Evolutionary conservation across 2,888 invertebrate genomes (phyloP).

Genomic region (Pecten maximus): DNA sequence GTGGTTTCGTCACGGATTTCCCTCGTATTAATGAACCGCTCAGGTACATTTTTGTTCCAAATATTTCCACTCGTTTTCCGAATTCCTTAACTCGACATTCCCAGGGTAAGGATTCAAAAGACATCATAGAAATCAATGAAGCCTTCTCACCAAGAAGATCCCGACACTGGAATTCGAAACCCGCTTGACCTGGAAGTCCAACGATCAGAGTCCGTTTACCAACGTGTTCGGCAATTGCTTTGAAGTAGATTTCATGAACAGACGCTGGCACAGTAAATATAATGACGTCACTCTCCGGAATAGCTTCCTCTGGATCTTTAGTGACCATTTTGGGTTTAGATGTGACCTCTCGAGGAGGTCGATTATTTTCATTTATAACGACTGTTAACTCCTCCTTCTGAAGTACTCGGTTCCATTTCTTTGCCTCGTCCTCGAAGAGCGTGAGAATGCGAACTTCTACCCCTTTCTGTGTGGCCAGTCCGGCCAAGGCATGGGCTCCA

Average conservation of each 20-base stretch:
- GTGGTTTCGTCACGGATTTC: constrained; percentile 64
- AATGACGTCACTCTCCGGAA: constrained; percentile 69
- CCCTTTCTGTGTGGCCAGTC: constrained; percentile 65
- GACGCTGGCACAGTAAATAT: constrained; percentile 73
- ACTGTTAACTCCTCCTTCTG: constrained; percentile 59
- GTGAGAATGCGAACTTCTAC: constrained; percentile 70
- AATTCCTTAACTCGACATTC: constrained; percentile 70
- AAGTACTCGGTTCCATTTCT: constrained; percentile 65
- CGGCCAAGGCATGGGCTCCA: constrained; percentile 74
- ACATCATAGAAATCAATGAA: constrained; percentile 65
- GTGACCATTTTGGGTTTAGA: constrained; percentile 64
- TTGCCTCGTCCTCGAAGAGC: constrained; percentile 72
- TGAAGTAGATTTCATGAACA: constrained; percentile 71
- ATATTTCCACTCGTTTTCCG: constrained; percentile 66
- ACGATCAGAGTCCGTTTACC: constrained; percentile 69
- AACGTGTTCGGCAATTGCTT: constrained; percentile 68
- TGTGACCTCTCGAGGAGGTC: constrained; percentile 57
- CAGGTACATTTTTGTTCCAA: constrained; percentile 60
- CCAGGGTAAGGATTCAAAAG: constrained; percentile 74
- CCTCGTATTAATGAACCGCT: constrained; percentile 65
- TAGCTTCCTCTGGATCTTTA: constrained; percentile 66
- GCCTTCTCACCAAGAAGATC: constrained; percentile 62
- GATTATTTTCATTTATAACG: constrained; percentile 55
- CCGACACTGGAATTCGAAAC: constrained; percentile 74
- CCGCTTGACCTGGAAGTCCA: constrained; percentile 75